Percentiles rank a stretch among this genome's conserved stretches.
Evolutionary conservation across 2,888 invertebrate genomes (phyloP).

Genomic region (Tenthredo distinguenda): DNA sequence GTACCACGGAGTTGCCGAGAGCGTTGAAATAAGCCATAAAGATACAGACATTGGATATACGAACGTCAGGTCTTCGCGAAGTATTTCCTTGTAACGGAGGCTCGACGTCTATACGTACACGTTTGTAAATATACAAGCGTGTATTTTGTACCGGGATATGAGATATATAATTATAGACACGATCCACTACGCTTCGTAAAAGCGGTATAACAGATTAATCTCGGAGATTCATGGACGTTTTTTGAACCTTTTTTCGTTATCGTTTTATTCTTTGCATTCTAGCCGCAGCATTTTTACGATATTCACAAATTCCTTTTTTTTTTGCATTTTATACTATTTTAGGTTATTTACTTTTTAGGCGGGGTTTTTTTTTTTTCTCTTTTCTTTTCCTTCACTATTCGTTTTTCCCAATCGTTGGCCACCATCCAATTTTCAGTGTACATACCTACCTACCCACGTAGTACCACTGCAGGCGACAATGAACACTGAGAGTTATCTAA

Average conservation of each 20-base stretch:
- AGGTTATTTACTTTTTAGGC: neutral
- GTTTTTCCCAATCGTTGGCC: constrained; percentile 22
- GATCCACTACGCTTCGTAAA: constrained; percentile 55
- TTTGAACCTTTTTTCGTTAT: constrained; percentile 28
- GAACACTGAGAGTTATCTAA: constrained; percentile 35
- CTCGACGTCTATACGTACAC: neutral
- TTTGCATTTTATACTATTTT: neutral
- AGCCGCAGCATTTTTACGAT: neutral
- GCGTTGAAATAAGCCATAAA: constrained; percentile 75
- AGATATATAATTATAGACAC: constrained; percentile 67
- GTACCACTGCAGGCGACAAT: neutral
- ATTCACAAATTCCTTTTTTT: neutral
- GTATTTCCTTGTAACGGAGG: neutral
- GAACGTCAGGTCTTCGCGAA: constrained; percentile 18
- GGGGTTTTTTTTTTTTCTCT: neutral
- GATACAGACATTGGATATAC: constrained; percentile 69
- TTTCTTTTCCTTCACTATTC: neutral
- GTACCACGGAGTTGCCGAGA: constrained; percentile 75
- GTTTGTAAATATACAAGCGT: constrained; percentile 64
- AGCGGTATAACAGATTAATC: constrained; percentile 33
- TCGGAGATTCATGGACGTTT: constrained; percentile 50
- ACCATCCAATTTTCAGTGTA: constrained; percentile 20
- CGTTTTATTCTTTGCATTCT: neutral
- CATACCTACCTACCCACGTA: neutral
- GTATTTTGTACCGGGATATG: constrained; percentile 65